A percentile compares a stretch with the other conserved stretches of the same genome.
Evolutionary conservation across 2,113 vertebrate genomes (phyloP).

Genomic region (Antennarius striatus): DNA sequence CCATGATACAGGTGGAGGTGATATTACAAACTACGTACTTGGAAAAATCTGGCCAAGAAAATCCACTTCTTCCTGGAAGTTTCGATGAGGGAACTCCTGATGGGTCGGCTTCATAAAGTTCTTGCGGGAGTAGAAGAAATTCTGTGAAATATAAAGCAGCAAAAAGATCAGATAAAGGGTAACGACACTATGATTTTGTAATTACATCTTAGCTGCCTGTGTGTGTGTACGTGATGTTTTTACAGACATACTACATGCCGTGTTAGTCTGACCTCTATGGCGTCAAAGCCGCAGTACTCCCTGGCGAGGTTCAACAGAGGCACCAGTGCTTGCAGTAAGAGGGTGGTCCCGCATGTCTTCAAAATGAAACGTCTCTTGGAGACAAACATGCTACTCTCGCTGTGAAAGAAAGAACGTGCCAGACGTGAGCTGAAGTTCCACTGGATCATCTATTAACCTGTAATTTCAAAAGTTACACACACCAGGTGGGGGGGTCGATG

Average conservation of each 20-base stretch:
- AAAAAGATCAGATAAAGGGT: not conserved
- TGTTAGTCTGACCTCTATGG: conserved; percentile 85
- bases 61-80: conserved; percentile 99
- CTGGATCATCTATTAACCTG: too few relatives aligned
- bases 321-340: conserved; percentile 99
- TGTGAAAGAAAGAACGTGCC: conserved; percentile 49
- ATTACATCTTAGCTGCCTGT: too few relatives aligned
- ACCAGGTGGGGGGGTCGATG: too few relatives aligned
- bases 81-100: conserved; percentile 99
- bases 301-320: conserved; percentile 98
- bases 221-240: too few relatives aligned
- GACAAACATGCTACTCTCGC: conserved; percentile 99
- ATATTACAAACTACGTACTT: conserved; percentile 80
- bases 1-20: too few relatives aligned
- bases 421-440: too few relatives aligned
- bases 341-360: conserved; percentile 99
- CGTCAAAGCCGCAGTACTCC: conserved; percentile 97
- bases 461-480: too few relatives aligned
- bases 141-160: conserved; percentile 74
- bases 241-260: too few relatives aligned
- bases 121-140: conserved; percentile 99
- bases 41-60: conserved; percentile 99
- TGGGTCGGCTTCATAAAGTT: conserved; percentile 99
- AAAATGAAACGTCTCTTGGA: conserved; percentile 99
- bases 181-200: too few relatives aligned